A percentile compares a stretch with the other conserved stretches of the same genome.
phyloP scores from a whole-genome alignment of 2,888 invertebrate species.

The Gortyna flavago region DNA sequence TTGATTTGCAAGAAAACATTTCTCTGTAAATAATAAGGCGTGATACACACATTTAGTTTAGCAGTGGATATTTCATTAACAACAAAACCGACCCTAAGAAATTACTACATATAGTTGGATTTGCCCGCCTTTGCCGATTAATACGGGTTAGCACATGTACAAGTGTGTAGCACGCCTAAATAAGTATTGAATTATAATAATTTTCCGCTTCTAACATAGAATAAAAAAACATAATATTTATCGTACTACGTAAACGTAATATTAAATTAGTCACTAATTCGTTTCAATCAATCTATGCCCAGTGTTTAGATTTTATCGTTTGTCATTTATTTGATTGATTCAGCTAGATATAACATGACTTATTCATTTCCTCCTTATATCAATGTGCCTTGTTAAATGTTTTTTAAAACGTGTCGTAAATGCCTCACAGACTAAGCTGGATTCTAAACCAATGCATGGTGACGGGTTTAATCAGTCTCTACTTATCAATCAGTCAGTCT shows the following conservation, averaged over 20 bases:
- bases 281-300: slow-evolving; percentile 10
- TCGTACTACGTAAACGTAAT: not conserved
- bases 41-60: not conserved
- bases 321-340: slow-evolving; percentile 17
- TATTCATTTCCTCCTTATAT: slow-evolving; percentile 30
- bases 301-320: slow-evolving; percentile 28
- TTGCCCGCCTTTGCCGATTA: not conserved
- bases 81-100: not conserved
- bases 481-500: not conserved
- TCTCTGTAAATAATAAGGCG: not conserved
- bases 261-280: slow-evolving; percentile 13
- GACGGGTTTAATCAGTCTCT: not conserved
- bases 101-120: not conserved
- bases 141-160: too few relatives aligned
- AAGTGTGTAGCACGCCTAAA: too few relatives aligned
- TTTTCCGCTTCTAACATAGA: not conserved
- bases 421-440: slow-evolving; percentile 3
- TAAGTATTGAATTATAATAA: not conserved
- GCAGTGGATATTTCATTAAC: not conserved
- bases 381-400: slow-evolving; percentile 15
- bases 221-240: slow-evolving; percentile 1
- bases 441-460: slow-evolving; percentile 2
- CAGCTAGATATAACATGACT: slow-evolving; percentile 18
- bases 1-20: not conserved
- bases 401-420: not conserved